phyloP scores from a whole-genome alignment of 2,113 vertebrate genomes.

The Coptodon bakossiorum region DNA sequence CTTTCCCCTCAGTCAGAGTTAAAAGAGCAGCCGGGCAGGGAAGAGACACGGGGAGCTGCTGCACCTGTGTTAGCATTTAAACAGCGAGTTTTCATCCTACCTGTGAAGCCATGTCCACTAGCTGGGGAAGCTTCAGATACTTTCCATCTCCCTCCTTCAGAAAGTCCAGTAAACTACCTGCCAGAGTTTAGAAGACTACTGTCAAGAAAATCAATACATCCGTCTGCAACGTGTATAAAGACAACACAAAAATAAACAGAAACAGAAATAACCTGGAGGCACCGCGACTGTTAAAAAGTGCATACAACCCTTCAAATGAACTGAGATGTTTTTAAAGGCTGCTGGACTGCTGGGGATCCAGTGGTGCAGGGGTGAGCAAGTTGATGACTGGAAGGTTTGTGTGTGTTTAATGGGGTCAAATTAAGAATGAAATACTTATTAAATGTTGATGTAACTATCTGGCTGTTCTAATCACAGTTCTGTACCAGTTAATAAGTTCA shows the following conservation, averaged over 20 bases:
- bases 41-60: neutral
- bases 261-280: neutral
- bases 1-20: neutral
- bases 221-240: neutral
- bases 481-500: neutral
- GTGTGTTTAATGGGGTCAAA: neutral
- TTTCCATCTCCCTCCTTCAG: conserved; percentile 96
- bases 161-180: conserved; percentile 95
- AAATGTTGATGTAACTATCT: neutral
- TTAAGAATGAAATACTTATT: neutral
- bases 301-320: neutral
- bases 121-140: conserved; percentile 92
- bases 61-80: neutral
- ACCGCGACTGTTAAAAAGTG: neutral
- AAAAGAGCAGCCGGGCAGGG: neutral
- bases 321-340: neutral
- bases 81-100: conserved; percentile 58
- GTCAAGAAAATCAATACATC: neutral
- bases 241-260: neutral
- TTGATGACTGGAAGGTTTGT: neutral
- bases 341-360: neutral
- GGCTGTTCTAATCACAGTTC: neutral
- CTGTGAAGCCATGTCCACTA: conserved; percentile 98
- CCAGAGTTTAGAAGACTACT: neutral
- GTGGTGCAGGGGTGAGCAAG: neutral